Evolutionary conservation across 2,797 vertebrate species (phyloP).

Genomic region (Uromys caudimaculatus): DNA sequence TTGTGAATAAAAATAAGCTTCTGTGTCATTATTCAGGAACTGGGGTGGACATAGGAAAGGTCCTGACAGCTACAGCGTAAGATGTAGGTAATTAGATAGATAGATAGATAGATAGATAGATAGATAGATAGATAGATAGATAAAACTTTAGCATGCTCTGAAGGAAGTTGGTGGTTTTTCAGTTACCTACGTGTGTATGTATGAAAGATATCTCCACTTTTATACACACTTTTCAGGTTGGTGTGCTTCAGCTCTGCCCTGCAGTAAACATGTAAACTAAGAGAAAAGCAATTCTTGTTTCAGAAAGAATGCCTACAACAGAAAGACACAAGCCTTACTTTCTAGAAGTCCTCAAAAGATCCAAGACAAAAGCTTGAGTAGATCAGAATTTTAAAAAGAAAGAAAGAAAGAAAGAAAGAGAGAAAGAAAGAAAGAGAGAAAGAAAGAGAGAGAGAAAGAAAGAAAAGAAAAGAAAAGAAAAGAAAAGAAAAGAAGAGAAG

Average conservation of each 20-base stretch:
- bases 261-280: neutral
- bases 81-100: too few species aligned
- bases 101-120: too few species aligned
- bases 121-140: neutral
- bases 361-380: conserved; percentile 31
- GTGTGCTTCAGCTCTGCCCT: neutral
- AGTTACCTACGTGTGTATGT: neutral
- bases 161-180: conserved; percentile 1
- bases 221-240: neutral
- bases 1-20: too few species aligned
- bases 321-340: conserved; percentile 43
- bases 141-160: neutral
- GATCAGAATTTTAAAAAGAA: conserved; percentile 12
- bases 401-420: neutral
- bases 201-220: conserved; percentile 32
- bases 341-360: conserved; percentile 29
- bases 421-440: neutral
- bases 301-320: conserved; percentile 30
- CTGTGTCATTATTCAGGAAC: too few species aligned
- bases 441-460: too few species aligned
- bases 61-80: too few species aligned
- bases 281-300: conserved; percentile 33
- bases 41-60: too few species aligned
- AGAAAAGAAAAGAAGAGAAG: too few species aligned
- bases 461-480: too few species aligned